Evolutionary conservation across 2,888 invertebrate genomes (phyloP).

Genomic region (Acleris literana): DNA sequence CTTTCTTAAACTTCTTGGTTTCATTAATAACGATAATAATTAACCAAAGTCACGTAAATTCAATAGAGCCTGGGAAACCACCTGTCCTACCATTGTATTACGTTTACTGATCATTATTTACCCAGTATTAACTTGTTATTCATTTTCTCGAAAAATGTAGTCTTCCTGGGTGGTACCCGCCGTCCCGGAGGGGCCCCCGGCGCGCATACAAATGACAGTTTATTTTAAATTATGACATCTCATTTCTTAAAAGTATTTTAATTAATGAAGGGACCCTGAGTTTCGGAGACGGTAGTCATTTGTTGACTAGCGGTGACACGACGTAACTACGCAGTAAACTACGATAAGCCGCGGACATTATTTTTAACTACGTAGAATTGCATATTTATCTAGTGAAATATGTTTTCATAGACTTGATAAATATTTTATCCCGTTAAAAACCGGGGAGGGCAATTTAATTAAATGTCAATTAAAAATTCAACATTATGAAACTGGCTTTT

Average conservation of each 20-base stretch:
- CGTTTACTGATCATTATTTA: background rate
- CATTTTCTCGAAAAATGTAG: constrained; percentile 12
- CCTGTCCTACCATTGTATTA: background rate
- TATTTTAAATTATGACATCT: constrained; percentile 66
- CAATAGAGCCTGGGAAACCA: background rate
- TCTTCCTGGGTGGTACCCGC: constrained; percentile 51
- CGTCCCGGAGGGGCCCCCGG: constrained; percentile 43
- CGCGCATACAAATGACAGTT: constrained; percentile 54
- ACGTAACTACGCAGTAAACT: constrained; percentile 11
- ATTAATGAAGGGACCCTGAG: constrained; percentile 61
- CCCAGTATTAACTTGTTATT: constrained; percentile 13
- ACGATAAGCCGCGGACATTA: constrained; percentile 13
- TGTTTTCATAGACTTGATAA: too few relatives aligned
- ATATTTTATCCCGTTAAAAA: too few relatives aligned
- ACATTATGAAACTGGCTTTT: too few relatives aligned
- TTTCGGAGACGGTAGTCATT: constrained; percentile 63
- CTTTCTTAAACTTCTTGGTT: too few relatives aligned
- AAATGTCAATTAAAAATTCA: too few relatives aligned
- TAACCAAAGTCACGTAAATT: too few relatives aligned
- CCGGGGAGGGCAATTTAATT: too few relatives aligned
- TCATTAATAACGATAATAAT: too few relatives aligned
- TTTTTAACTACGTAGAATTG: constrained; percentile 3
- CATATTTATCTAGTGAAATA: background rate
- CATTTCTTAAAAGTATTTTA: constrained; percentile 67
- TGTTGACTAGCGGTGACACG: constrained; percentile 48